Evolutionary conservation across 23 tunicate genomes (phyloP).

Genomic region (Aplidium turbinatum): DNA sequence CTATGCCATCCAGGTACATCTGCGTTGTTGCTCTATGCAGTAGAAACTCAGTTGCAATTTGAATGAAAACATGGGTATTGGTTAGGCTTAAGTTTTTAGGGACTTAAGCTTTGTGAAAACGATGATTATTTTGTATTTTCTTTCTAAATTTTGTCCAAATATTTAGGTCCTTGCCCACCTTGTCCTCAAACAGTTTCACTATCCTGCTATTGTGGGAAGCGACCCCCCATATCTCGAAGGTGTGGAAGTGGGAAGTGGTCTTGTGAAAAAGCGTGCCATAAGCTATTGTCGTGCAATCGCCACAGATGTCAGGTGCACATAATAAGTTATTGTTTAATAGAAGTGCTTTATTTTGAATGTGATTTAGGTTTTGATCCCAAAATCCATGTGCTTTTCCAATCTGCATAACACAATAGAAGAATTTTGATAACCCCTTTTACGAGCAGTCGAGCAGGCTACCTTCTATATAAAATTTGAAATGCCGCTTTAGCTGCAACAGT

Average conservation of each 20-base stretch:
- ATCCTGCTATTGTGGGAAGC: constrained; percentile 61
- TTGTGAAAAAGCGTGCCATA: constrained; percentile 65
- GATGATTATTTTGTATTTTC: background rate
- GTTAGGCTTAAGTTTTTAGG: too few relatives aligned
- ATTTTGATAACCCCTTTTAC: too few relatives aligned
- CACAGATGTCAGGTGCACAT: constrained; percentile 70
- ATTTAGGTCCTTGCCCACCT: constrained; percentile 91
- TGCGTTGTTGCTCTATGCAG: too few relatives aligned
- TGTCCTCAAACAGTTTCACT: constrained; percentile 80
- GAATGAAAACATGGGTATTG: too few relatives aligned
- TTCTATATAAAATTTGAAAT: too few relatives aligned
- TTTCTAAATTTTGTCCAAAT: background rate
- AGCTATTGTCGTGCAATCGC: constrained; percentile 49
- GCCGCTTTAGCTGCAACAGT: too few relatives aligned
- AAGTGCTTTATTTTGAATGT: background rate
- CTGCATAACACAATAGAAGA: too few relatives aligned
- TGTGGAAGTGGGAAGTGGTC: constrained; percentile 81
- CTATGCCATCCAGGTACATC: constrained; percentile 94
- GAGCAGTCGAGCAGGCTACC: too few relatives aligned
- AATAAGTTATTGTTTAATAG: background rate
- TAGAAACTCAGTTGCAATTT: too few relatives aligned
- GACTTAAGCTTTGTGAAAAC: background rate
- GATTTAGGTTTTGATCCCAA: too few relatives aligned
- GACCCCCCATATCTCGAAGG: constrained; percentile 37
- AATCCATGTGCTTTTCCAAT: too few relatives aligned